Base-by-base conservation (phyloP, 92 coral and sea anemone genomes). In the Hydrozoanthus gracilis region DNA sequence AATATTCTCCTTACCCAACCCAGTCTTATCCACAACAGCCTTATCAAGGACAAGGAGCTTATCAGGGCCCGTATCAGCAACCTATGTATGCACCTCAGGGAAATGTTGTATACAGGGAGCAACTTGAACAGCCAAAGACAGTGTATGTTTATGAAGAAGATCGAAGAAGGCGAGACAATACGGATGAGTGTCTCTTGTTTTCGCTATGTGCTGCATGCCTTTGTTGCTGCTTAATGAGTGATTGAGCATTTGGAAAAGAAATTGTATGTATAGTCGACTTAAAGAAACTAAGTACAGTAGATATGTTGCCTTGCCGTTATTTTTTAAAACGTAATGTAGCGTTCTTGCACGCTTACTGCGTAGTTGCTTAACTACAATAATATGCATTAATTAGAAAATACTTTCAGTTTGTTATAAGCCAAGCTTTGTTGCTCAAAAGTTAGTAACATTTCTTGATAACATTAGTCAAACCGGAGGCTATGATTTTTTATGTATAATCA, bases 181-280 rank as follows among this genome's bases (percentile, higher is more conserved):
- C 90, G 0, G 95, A 94, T 7, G 98, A 93, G 3, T 96, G 99
- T 76, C 90, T 95, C 13, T 82, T 96, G 10, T 92, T 91, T 88
- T 98, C 95, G 35, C 88, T 95, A 6, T 96, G 99, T 50, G 99
- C 97, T 0, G 96, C 96, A 3, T 96, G 99, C 77, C 64, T 96
- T 84, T 96, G 99, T 62, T 96, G 99, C 55, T 96, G 98, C 65
- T 70, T 96, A 72, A 76, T 96, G 87, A 91, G 51, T 64, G 94
- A 93, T 76, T 93, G 75, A 85, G 20, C 20, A 2, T 2, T 27
- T 27, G 39, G 39, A 27, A 27, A 27, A 27, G 0, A 27, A 27
- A 27, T 27, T 27, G 39, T 27, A 27, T 27, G 39, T 27, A 27
- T 27, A 27, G 39, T 27, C 39, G 39, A 27, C 39, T 27, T 27